Evolutionary conservation across 2,888 invertebrate genomes (phyloP).

Genomic region (Agrotis exclamationis): DNA sequence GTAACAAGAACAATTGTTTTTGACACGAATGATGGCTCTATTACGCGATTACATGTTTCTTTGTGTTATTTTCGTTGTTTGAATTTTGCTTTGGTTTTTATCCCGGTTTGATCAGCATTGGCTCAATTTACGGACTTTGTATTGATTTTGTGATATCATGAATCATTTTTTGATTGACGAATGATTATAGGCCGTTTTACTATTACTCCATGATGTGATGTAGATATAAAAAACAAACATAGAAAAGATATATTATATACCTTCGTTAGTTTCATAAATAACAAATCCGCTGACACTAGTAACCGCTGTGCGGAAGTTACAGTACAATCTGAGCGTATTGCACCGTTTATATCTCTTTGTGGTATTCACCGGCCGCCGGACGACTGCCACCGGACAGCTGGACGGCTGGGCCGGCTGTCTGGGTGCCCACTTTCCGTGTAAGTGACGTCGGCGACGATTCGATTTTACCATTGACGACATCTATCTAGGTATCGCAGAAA

Average conservation of each 20-base stretch:
- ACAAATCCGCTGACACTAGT: constrained; percentile 33
- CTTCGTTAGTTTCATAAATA: constrained; percentile 38
- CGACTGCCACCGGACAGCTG: constrained; percentile 7
- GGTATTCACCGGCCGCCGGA: constrained; percentile 29
- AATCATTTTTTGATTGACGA: not conserved
- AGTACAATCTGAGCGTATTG: constrained; percentile 40
- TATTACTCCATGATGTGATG: not conserved
- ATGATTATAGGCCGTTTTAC: not conserved
- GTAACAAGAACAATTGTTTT: constrained; percentile 49
- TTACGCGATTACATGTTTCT: constrained; percentile 19
- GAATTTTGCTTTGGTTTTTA: not conserved
- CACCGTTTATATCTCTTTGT: constrained; percentile 53
- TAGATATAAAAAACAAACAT: not conserved
- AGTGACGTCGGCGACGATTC: constrained; percentile 14
- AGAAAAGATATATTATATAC: not conserved
- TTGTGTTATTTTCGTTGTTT: constrained; percentile 15
- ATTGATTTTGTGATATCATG: not conserved
- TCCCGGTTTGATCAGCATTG: not conserved
- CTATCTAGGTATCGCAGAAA: constrained; percentile 1
- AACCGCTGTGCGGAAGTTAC: constrained; percentile 27
- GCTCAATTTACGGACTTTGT: not conserved
- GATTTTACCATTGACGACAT: constrained; percentile 14
- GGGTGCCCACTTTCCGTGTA: constrained; percentile 26
- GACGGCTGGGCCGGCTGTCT: not conserved
- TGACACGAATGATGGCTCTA: constrained; percentile 34